Evolutionary conservation across 2,797 vertebrate genomes (phyloP).

Genomic region (Xenopus petersii): DNA sequence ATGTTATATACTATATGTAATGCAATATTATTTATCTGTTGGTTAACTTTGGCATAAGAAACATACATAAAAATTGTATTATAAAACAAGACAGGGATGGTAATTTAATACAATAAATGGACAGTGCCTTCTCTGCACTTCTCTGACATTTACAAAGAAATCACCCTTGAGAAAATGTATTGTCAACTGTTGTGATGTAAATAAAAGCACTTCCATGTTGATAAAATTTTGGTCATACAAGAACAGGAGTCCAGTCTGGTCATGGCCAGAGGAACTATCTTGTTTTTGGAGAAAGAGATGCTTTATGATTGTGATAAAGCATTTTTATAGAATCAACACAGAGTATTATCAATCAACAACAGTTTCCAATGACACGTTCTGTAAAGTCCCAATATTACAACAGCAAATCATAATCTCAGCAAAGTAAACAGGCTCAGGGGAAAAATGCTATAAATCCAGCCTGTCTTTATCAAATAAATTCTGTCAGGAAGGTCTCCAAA

Average conservation of each 20-base stretch:
- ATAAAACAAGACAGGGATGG: no score
- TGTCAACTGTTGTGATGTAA: background rate
- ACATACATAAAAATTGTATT: no score
- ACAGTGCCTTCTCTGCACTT: no score
- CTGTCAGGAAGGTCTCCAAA: conserved; percentile 56
- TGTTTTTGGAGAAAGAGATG: conserved; percentile 53
- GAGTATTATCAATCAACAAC: conserved; percentile 59
- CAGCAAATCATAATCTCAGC: conserved; percentile 66
- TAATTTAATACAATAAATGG: no score
- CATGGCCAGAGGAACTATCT: conserved; percentile 34
- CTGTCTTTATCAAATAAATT: conserved; percentile 54
- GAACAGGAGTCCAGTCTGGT: conserved; percentile 22
- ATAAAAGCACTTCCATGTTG: conserved; percentile 1
- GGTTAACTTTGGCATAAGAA: no score
- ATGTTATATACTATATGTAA: no score
- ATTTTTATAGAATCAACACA: conserved; percentile 55
- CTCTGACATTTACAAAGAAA: no score
- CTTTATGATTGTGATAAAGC: conserved; percentile 60
- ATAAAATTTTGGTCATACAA: conserved; percentile 28
- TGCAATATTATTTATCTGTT: no score
- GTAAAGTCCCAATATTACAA: conserved; percentile 64
- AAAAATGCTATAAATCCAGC: conserved; percentile 53
- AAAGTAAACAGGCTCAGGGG: conserved; percentile 60
- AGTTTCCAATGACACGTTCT: conserved; percentile 58
- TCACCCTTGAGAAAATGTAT: background rate